These are phyloP conservation scores for Euthynnus affinis DNA, from an alignment of 2,797 vertebrate species.

Conservation along the genomic window DNA sequence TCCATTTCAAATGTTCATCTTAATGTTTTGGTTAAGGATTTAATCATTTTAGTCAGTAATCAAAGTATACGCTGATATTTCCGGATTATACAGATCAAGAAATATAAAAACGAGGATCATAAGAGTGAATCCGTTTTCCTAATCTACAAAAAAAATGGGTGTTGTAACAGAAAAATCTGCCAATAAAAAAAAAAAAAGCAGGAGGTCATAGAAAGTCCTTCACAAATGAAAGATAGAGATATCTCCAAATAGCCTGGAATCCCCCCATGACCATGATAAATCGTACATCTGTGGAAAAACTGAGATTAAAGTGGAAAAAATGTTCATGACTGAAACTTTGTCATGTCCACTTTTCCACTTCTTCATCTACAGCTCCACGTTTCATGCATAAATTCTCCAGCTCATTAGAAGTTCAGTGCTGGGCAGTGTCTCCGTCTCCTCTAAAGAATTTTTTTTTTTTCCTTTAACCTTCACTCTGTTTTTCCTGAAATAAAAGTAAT, in stretches of 20 bases:
- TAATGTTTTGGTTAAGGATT: background rate
- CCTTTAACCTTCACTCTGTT: background rate
- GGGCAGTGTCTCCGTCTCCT: background rate
- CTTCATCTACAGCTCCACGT: slow-evolving; percentile 1
- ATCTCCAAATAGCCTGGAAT: slow-evolving; percentile 5
- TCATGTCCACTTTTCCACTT: background rate
- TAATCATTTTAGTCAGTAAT: background rate
- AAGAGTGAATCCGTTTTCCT: background rate
- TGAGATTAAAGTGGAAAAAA: slow-evolving; percentile 16
- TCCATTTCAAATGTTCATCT: background rate
- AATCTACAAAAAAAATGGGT: background rate
- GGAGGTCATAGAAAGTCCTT: slow-evolving; percentile 6
- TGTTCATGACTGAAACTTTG: slow-evolving; percentile 7
- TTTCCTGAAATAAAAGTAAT: background rate
- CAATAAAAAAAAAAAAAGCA: background rate
- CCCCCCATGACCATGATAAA: slow-evolving; percentile 13
- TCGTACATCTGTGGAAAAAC: slow-evolving; percentile 18
- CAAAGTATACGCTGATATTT: background rate
- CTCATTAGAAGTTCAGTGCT: background rate
- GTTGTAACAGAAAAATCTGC: background rate
- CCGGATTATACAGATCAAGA: background rate
- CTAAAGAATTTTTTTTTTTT: background rate
- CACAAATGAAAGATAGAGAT: background rate
- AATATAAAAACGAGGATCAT: background rate
- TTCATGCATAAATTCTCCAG: background rate